These are phyloP conservation scores for Mellilla xanthometata DNA, from an alignment of 2,888 invertebrate species.

Conservation along the genomic window DNA sequence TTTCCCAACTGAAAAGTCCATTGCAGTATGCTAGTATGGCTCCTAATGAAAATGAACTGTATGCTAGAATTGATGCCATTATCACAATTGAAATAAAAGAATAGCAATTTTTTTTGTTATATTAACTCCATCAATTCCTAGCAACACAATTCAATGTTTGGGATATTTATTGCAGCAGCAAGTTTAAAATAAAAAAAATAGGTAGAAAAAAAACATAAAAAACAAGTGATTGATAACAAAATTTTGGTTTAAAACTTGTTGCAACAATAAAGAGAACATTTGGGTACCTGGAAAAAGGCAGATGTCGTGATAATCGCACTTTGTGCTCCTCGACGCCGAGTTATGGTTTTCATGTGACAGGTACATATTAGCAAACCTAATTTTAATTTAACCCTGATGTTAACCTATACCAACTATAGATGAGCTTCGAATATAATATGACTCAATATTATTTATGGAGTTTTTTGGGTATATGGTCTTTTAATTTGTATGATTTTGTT, in stretches of 20 bases:
- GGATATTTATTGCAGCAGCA: slow-evolving; percentile 53
- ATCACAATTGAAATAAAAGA: neutral
- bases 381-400: too few relatives aligned
- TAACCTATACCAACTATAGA: too few relatives aligned
- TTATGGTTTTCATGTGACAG: slow-evolving; percentile 36
- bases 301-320: slow-evolving; percentile 68
- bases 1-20: slow-evolving; percentile 80
- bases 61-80: slow-evolving; percentile 34
- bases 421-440: too few relatives aligned
- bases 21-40: slow-evolving; percentile 71
- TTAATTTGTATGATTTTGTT: too few relatives aligned
- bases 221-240: slow-evolving; percentile 1
- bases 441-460: too few relatives aligned
- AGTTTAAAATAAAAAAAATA: slow-evolving; percentile 34
- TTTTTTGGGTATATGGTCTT: too few relatives aligned
- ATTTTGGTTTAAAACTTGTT: slow-evolving; percentile 46
- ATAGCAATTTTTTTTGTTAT: neutral
- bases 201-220: slow-evolving; percentile 6
- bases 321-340: slow-evolving; percentile 49
- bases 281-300: slow-evolving; percentile 77
- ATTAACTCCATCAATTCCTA: slow-evolving; percentile 46
- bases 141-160: slow-evolving; percentile 51
- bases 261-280: slow-evolving; percentile 51
- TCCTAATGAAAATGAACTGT: slow-evolving; percentile 46
- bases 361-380: slow-evolving; percentile 33